These are phyloP conservation scores for Ornithorhynchus anatinus DNA, from an alignment of 2,113 vertebrate genomes.

Conservation along the genomic window DNA sequence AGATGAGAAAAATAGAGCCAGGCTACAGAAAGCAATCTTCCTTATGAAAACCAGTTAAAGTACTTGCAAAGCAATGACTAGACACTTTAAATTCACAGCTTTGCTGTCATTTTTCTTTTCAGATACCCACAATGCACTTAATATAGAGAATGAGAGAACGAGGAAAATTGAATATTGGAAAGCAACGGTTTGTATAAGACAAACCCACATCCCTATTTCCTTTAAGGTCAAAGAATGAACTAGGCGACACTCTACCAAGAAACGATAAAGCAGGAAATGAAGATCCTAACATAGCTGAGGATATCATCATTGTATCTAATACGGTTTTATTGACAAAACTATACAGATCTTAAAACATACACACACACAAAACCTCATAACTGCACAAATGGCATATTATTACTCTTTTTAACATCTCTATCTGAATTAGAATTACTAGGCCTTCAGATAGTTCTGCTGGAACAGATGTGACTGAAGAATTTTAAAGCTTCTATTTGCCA, in stretches of 20 bases:
- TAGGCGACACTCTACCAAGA: constrained; percentile 19
- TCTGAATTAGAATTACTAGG: constrained; percentile 37
- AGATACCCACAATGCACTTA: neutral
- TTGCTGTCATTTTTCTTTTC: neutral
- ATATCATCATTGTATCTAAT: constrained; percentile 11
- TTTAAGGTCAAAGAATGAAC: constrained; percentile 33
- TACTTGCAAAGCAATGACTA: constrained; percentile 39
- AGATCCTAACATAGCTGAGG: neutral
- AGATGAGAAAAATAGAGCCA: constrained; percentile 19
- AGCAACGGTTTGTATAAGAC: constrained; percentile 20
- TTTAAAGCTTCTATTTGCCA: no score
- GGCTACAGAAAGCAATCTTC: constrained; percentile 40
- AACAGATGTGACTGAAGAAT: neutral
- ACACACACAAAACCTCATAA: neutral
- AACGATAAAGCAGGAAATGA: constrained; percentile 39
- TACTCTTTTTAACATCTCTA: constrained; percentile 20
- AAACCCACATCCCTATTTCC: constrained; percentile 25
- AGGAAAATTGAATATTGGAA: constrained; percentile 45
- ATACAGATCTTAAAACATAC: neutral
- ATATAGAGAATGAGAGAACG: constrained; percentile 46
- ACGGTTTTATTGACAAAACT: constrained; percentile 30
- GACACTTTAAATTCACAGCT: neutral
- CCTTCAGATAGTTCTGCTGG: neutral
- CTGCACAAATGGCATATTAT: constrained; percentile 9
- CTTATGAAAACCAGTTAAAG: constrained; percentile 39